Conservation (phyloP, 2,797 vertebrate genomes). For the Microhierax caerulescens region DNA sequence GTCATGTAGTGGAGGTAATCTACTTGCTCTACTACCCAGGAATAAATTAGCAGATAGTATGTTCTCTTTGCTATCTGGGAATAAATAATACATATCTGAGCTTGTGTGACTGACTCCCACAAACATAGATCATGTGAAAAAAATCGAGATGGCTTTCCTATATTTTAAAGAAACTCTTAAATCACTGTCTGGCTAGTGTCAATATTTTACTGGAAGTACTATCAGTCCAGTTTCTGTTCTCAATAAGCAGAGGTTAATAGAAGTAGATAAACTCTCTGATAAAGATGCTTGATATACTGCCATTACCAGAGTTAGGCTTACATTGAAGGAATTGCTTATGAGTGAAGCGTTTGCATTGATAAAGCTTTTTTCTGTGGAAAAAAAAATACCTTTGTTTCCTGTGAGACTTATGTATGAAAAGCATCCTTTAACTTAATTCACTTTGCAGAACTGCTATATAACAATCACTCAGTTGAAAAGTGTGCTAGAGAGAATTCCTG, state of each 20-base stretch:
- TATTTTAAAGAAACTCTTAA: slow-evolving; percentile 31
- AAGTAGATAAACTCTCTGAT: slow-evolving; percentile 18
- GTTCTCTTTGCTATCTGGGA: background rate
- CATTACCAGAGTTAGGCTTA: background rate
- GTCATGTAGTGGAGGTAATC: background rate
- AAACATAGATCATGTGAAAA: background rate
- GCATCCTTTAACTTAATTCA: background rate
- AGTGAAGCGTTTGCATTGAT: background rate
- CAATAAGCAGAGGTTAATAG: background rate
- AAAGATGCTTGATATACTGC: background rate
- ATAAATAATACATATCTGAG: background rate
- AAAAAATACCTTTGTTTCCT: background rate
- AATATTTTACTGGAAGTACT: slow-evolving; percentile 6
- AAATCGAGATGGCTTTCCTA: slow-evolving; percentile 26
- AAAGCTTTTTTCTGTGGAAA: background rate
- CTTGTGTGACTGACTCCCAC: background rate
- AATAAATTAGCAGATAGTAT: background rate
- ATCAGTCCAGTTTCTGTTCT: background rate
- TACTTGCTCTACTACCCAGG: background rate
- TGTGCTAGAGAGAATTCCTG: background rate
- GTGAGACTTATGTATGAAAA: background rate
- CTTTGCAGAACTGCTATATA: background rate
- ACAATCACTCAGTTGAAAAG: background rate
- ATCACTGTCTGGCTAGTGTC: slow-evolving; percentile 17
- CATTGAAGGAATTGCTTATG: background rate